Conservation (phyloP, 2,888 invertebrate genomes). For the Cerastis leucographa region DNA sequence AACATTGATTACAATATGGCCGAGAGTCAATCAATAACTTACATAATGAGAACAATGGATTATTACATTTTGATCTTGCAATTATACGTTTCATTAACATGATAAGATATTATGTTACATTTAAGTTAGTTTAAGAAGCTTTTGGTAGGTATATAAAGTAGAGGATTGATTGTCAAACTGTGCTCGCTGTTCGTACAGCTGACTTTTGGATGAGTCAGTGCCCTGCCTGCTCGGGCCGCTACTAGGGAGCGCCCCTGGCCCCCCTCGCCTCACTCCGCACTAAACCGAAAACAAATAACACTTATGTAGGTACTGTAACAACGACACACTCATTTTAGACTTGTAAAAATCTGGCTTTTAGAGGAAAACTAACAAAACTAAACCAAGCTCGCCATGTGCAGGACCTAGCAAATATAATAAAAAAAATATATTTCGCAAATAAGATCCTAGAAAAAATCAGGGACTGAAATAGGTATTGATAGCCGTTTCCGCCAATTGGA, state of each 20-base stretch:
- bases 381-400: background rate
- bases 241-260: slow-evolving; percentile 67
- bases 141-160: slow-evolving; percentile 32
- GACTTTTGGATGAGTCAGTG: slow-evolving; percentile 76
- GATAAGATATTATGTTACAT: slow-evolving; percentile 2
- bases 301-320: slow-evolving; percentile 38
- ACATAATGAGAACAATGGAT: slow-evolving; percentile 22
- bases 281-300: slow-evolving; percentile 56
- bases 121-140: slow-evolving; percentile 15
- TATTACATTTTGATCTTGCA: background rate
- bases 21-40: slow-evolving; percentile 25
- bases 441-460: background rate
- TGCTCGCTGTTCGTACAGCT: slow-evolving; percentile 65
- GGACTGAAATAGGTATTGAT: background rate
- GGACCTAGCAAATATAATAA: background rate
- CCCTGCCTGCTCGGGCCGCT: slow-evolving; percentile 60
- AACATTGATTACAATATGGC: slow-evolving; percentile 31
- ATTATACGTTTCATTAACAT: background rate
- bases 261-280: slow-evolving; percentile 46
- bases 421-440: background rate
- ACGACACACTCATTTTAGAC: slow-evolving; percentile 32
- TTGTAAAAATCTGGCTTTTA: background rate
- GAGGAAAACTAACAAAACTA: background rate
- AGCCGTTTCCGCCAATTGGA: background rate
- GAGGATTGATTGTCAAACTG: slow-evolving; percentile 68